Evolutionary conservation across 2,113 vertebrate species (phyloP).

Genomic region (Gavia stellata): DNA sequence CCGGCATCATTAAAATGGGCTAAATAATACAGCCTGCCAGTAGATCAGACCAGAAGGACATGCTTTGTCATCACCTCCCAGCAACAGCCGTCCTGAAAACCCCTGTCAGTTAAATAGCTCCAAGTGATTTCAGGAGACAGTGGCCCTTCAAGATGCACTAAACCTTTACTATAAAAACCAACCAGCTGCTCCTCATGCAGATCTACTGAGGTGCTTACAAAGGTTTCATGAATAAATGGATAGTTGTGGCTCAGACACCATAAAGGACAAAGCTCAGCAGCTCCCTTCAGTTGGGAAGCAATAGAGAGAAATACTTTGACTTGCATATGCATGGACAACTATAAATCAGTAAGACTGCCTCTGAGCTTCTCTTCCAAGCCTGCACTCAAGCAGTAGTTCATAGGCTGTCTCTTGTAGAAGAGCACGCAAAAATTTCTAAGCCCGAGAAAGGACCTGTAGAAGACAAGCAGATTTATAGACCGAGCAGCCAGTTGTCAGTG

Average conservation of each 20-base stretch:
- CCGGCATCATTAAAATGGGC: rapidly evolving
- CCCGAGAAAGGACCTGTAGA: not conserved
- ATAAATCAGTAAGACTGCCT: not conserved
- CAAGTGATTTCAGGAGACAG: not conserved
- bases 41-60: not conserved
- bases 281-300: not conserved
- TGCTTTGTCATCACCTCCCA: not conserved
- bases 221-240: not conserved
- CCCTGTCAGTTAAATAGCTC: not conserved
- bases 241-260: not conserved
- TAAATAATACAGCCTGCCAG: not conserved
- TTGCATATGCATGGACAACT: not conserved
- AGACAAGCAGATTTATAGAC: not conserved
- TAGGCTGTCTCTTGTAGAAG: not conserved
- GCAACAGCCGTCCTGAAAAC: not conserved
- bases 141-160: not conserved
- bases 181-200: not conserved
- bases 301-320: not conserved
- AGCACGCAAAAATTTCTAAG: not conserved
- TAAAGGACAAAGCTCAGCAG: not conserved
- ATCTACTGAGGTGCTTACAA: not conserved
- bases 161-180: not conserved
- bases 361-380: not conserved
- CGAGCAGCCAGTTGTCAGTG: not conserved
- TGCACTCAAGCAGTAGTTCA: not conserved